Conservation (phyloP, 2,888 invertebrate genomes). For the Caradrina clavipalpis region DNA sequence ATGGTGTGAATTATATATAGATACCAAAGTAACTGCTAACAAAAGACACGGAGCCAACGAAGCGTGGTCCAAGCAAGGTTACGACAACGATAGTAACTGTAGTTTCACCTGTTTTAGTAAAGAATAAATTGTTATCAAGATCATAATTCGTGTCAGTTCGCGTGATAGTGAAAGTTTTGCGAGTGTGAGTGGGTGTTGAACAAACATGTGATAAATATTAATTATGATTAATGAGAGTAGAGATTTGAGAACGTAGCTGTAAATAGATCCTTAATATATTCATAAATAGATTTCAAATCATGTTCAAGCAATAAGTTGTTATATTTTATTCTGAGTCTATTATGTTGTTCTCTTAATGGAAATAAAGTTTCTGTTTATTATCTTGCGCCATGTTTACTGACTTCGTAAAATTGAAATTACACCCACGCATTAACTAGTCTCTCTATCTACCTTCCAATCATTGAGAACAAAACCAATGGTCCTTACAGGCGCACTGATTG, state of each 20-base stretch:
- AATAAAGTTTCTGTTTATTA: not conserved
- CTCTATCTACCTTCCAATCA: conserved; percentile 45
- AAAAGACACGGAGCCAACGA: conserved; percentile 72
- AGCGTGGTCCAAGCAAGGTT: conserved; percentile 79
- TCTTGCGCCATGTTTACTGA: conserved; percentile 7
- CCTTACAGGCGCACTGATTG: conserved; percentile 53
- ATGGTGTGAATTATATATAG: conserved; percentile 67
- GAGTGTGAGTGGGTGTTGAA: conserved; percentile 29
- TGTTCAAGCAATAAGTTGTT: not conserved
- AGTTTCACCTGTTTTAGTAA: conserved; percentile 75
- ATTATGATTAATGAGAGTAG: conserved; percentile 18
- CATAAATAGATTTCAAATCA: not conserved
- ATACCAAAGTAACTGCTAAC: conserved; percentile 71
- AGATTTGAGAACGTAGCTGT: not conserved
- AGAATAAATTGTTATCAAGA: conserved; percentile 68
- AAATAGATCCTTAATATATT: conserved; percentile 17
- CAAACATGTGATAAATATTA: conserved; percentile 24
- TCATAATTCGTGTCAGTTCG: conserved; percentile 68
- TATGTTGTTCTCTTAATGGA: not conserved
- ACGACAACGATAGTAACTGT: conserved; percentile 68
- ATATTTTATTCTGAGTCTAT: not conserved
- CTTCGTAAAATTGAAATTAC: conserved; percentile 16
- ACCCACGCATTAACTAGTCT: conserved; percentile 36
- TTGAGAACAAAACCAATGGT: conserved; percentile 40
- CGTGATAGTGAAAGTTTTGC: conserved; percentile 78